These are phyloP conservation scores for Caenorhabditis tropicalis DNA, from an alignment of 1,140 invertebrate species.

Conservation along the genomic window DNA sequence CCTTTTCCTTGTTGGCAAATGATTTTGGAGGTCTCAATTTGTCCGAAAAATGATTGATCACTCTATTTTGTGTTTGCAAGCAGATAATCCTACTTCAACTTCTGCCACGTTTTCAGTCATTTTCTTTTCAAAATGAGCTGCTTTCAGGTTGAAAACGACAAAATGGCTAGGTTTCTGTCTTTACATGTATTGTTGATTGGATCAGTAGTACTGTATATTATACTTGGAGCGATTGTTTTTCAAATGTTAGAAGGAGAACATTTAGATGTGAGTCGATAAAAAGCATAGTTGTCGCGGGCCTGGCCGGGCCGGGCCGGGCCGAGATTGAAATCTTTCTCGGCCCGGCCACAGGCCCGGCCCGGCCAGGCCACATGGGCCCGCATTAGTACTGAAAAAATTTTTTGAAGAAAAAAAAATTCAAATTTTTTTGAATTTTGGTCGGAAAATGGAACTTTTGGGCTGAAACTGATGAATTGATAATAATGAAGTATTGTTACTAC, in stretches of 20 bases:
- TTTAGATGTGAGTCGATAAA: constrained; percentile 52
- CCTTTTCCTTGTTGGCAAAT: neutral
- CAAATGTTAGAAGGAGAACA: constrained; percentile 64
- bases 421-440: too few species aligned
- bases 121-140: constrained; percentile 4
- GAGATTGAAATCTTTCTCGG: too few species aligned
- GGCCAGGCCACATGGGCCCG: too few species aligned
- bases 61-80: neutral
- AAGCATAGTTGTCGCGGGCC: too few species aligned
- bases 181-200: constrained; percentile 65
- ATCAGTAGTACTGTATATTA: constrained; percentile 61
- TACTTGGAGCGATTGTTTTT: constrained; percentile 66
- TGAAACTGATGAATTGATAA: too few species aligned
- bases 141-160: neutral
- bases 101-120: neutral
- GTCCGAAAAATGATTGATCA: neutral
- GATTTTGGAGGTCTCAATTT: neutral
- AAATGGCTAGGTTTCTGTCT: constrained; percentile 59
- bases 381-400: too few species aligned
- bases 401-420: too few species aligned
- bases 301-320: too few species aligned
- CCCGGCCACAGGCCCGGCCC: too few species aligned
- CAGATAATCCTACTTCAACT: neutral
- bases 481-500: too few species aligned
- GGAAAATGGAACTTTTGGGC: too few species aligned